phyloP scores from a whole-genome alignment of 2,797 vertebrate genomes.

The Lycodopsis pacificus region DNA sequence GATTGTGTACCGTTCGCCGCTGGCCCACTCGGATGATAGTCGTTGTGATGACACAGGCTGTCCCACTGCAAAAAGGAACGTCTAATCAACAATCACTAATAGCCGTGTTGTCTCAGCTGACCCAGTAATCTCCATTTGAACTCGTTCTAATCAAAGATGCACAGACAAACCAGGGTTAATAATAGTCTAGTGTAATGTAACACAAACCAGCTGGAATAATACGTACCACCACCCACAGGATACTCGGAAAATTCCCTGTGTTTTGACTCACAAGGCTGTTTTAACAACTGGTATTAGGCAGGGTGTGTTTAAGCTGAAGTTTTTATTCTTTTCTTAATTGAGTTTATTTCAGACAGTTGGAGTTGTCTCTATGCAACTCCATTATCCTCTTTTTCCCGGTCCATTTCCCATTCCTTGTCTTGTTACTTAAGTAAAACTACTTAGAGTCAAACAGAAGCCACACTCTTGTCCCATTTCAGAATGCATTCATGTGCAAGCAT shows the following conservation, averaged over 20 bases:
- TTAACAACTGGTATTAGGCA: constrained; percentile 51
- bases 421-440: constrained; percentile 27
- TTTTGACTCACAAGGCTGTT: constrained; percentile 42
- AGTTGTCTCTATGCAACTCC: constrained; percentile 63
- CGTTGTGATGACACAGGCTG: constrained; percentile 66
- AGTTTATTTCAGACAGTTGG: constrained; percentile 64
- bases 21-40: constrained; percentile 60
- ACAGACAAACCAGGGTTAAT: constrained; percentile 53
- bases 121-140: constrained; percentile 62
- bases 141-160: constrained; percentile 61
- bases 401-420: constrained; percentile 25
- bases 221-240: constrained; percentile 29
- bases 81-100: constrained; percentile 79
- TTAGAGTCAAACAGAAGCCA: not conserved
- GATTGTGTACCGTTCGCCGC: constrained; percentile 67
- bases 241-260: constrained; percentile 26
- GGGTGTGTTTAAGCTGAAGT: constrained; percentile 48
- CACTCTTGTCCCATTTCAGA: not conserved
- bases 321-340: constrained; percentile 65
- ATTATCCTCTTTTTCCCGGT: constrained; percentile 52
- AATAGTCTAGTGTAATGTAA: constrained; percentile 37
- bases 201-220: constrained; percentile 45
- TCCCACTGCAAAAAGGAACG: constrained; percentile 58
- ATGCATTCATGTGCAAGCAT: not conserved
- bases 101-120: constrained; percentile 55